Base-by-base conservation (phyloP, 2,888 invertebrate genomes). In the Marronus borbonicus region DNA sequence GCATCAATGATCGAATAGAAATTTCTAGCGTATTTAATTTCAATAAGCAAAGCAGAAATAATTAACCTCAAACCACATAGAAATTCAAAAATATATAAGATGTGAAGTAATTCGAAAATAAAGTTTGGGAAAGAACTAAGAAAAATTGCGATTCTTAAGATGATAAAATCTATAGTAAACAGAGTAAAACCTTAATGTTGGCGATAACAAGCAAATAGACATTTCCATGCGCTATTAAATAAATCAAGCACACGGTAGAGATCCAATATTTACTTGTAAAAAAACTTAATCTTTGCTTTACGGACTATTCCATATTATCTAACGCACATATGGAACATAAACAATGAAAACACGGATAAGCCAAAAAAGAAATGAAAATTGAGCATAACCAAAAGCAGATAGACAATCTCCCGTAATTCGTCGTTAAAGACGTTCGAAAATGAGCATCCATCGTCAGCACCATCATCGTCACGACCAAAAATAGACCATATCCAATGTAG, bases 401-500 rank as follows among this genome's bases (percentile, higher is more conserved):
- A 72, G 58, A 72, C 58, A 58, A 72, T 28, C 36, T 72, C 36
- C 55, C 36, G 72, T 72, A 60, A 72, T 72, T 72, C 72, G 72
- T 72, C 58, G 69, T 69, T 69, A 69, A 68, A 68, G 69, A 69
- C 52, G 69, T 52, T 69, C 52, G 50, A 69, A 69, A 28, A 69
- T 52, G 68, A 68, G 24, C 68, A 68, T 28, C 52, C 69, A 52
- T 31, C 65, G 44, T 58, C 55, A 44, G 55, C 55, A 66, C n/a
- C 65, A 66, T 58, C 36, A 39, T 58, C 36, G 20, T 68, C 68
- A 52, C 49, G 68, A 44, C 72, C 72, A 36, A 72, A 72, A 72
- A 72, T 72, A 72, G 58, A 72, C 72, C 72, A 72, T 72, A 58
- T 72, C 72, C 72, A 44, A 72, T 72, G 72, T 60, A 72, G 72